phyloP scores from a whole-genome alignment of 2,888 invertebrate genomes.

The Saturnia japonica region DNA sequence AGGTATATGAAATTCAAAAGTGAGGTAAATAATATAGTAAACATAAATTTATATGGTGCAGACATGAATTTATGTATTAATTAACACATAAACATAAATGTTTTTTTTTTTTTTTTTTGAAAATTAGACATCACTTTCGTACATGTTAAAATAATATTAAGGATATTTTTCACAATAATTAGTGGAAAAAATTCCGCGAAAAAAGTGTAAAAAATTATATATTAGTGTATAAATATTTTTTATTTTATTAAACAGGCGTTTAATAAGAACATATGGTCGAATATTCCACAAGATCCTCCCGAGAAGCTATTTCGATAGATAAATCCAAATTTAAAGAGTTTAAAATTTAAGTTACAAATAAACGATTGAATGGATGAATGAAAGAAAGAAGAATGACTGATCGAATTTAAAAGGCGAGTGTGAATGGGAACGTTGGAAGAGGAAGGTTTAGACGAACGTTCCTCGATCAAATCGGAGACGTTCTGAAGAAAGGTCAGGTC shows the following conservation, averaged over 20 bases:
- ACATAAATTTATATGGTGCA: neutral
- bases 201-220: neutral
- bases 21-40: neutral
- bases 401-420: no score
- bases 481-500: no score
- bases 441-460: no score
- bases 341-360: neutral
- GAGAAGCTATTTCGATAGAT: neutral
- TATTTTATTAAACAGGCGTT: neutral
- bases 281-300: neutral
- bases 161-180: neutral
- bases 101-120: no score
- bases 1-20: neutral
- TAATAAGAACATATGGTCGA: neutral
- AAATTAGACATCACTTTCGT: no score
- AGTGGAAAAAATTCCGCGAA: neutral
- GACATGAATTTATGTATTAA: neutral
- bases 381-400: no score
- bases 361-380: no score
- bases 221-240: neutral
- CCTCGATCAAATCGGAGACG: no score
- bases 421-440: no score
- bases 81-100: no score
- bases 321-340: neutral
- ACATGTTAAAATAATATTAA: neutral